Evolutionary conservation across 2,888 invertebrate genomes (phyloP), one percentile per base, ranked within the genome.

Genomic region (Caenorhabditis panamensis): DNA sequence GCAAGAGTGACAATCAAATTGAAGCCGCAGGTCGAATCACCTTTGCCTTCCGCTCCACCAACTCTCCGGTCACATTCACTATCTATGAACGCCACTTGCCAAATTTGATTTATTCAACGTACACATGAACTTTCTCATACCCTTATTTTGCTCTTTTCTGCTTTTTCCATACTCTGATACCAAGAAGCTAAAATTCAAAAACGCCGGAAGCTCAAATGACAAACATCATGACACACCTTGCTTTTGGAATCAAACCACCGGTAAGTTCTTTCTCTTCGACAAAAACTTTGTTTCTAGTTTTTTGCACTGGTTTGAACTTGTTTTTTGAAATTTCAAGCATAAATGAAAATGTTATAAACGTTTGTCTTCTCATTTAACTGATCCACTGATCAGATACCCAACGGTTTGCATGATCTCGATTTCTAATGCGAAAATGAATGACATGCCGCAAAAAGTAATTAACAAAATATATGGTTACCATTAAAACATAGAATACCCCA

Each of bases 21-120:
- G 72, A 73, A 73, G 64, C 73, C 58, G 72, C 63, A 22, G 41
- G n/a, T 47, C 61, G 54, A 53, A 67, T 64, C 36, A 66, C 66
- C 75, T 61, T 53, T 66, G 59, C 66, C 41, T 75, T 75, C 75
- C 75, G 75, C 75, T 66, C 75, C 75, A 66, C 66, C 44, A 75
- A 66, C 75, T 75, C 61, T 41, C 63, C 24, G 56, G 58, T 58
- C 58, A 41, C 56, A 63, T 63, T 63, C 63, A 26, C 72, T 64
- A 37, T 64, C 49, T 58, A 73, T 58, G 62, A 64, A 64, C 63
- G 56, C 72, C 72, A 64, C 56, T 59, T 58, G 26, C 61, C 58
- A 31, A 72, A 47, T 63, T 37, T 37, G n/a, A 26, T 58, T 47
- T 28, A 41, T n/a, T 61, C 44, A 56, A 16, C 36, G n/a, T 49